phyloP scores from a whole-genome alignment of 2,888 invertebrate species.

The Yponomeuta plumbellus region DNA sequence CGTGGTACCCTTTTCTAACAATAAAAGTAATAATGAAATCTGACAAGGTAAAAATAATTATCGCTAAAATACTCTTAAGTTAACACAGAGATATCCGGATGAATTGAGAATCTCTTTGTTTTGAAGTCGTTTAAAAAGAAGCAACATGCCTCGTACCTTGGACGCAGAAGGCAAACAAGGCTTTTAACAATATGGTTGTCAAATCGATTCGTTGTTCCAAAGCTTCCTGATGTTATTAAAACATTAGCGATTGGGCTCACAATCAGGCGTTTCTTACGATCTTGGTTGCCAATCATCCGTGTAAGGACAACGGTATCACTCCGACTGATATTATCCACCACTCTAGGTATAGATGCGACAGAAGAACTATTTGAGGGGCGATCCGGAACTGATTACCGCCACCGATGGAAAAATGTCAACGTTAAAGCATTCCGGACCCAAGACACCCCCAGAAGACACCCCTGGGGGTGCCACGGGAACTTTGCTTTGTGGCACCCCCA shows the following conservation, averaged over 20 bases:
- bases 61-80: too few relatives aligned
- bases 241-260: not conserved
- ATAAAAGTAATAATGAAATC: too few relatives aligned
- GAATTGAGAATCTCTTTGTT: too few relatives aligned
- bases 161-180: not conserved
- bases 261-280: constrained; percentile 4
- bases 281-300: constrained; percentile 11
- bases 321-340: not conserved
- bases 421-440: too few relatives aligned
- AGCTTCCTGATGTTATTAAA: constrained; percentile 3
- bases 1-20: too few relatives aligned
- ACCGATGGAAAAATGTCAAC: not conserved
- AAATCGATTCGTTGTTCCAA: not conserved
- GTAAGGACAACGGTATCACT: not conserved
- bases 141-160: not conserved
- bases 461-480: too few relatives aligned
- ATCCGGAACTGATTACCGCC: not conserved
- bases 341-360: not conserved
- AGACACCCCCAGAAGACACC: too few relatives aligned
- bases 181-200: not conserved
- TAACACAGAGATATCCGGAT: too few relatives aligned
- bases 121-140: too few relatives aligned
- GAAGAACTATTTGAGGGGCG: not conserved
- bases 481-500: too few relatives aligned
- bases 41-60: too few relatives aligned